A percentile compares a stretch with the other conserved stretches of the same genome.
Evolutionary conservation across 2,888 invertebrate species (phyloP).

Genomic region (Leptinotarsa tumamoca): DNA sequence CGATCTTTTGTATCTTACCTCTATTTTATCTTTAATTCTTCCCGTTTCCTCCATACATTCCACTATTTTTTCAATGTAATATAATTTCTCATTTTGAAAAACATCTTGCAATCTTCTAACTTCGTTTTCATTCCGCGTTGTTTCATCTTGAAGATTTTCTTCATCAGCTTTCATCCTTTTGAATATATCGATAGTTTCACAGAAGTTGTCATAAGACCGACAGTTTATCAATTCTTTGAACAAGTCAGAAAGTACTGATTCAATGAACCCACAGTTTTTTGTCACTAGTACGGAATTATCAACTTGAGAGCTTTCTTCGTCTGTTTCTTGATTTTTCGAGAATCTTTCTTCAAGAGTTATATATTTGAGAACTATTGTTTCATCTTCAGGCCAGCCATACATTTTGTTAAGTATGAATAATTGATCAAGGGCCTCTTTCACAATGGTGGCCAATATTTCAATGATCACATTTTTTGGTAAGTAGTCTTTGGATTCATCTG

Average conservation of each 20-base stretch:
- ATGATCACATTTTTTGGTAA: slow-evolving; percentile 30
- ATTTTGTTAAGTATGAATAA: slow-evolving; percentile 46
- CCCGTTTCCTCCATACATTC: slow-evolving; percentile 52
- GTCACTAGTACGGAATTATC: slow-evolving; percentile 35
- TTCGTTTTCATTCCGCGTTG: slow-evolving; percentile 38
- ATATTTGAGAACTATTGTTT: slow-evolving; percentile 35
- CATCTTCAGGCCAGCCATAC: slow-evolving; percentile 39
- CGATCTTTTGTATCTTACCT: slow-evolving; percentile 50
- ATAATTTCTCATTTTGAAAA: slow-evolving; percentile 47
- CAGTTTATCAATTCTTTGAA: slow-evolving; percentile 43
- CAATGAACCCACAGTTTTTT: slow-evolving; percentile 46
- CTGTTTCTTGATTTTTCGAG: not conserved
- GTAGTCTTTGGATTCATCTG: slow-evolving; percentile 13
- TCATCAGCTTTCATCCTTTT: slow-evolving; percentile 44
- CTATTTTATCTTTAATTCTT: slow-evolving; percentile 57
- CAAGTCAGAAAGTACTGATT: slow-evolving; percentile 39
- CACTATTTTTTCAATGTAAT: slow-evolving; percentile 46
- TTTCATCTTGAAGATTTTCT: slow-evolving; percentile 36
- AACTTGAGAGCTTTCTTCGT: slow-evolving; percentile 10
- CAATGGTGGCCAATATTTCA: slow-evolving; percentile 35
- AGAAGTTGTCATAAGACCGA: slow-evolving; percentile 43
- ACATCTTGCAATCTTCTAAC: slow-evolving; percentile 45
- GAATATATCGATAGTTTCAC: slow-evolving; percentile 44
- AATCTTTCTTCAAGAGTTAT: slow-evolving; percentile 43
- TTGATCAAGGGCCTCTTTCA: slow-evolving; percentile 46